Conservation (phyloP, 2,888 invertebrate species). For the Panopea generosa region DNA sequence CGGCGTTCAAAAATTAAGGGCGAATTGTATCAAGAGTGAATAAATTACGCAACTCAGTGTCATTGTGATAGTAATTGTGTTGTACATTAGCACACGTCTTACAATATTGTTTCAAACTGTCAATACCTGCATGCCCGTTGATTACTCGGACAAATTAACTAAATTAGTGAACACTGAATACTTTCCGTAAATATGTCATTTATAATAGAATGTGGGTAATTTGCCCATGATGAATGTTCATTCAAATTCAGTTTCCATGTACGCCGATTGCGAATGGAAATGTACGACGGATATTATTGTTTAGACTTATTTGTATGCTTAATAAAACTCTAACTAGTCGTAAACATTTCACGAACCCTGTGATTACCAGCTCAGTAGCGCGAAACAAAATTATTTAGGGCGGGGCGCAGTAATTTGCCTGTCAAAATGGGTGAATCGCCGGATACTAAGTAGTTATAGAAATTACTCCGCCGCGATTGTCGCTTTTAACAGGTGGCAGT, state of each 20-base stretch:
- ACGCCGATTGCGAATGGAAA: neutral
- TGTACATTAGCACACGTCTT: too few species aligned
- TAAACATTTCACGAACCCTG: slow-evolving; percentile 51
- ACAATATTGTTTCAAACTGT: neutral
- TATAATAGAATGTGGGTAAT: slow-evolving; percentile 1
- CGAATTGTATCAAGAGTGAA: too few species aligned
- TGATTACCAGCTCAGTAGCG: slow-evolving; percentile 54
- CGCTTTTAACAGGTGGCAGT: slow-evolving; percentile 33
- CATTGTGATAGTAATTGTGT: too few species aligned
- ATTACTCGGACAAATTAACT: slow-evolving; percentile 11
- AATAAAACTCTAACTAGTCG: slow-evolving; percentile 45
- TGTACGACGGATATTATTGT: slow-evolving; percentile 16
- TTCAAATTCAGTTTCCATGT: slow-evolving; percentile 34
- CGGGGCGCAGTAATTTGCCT: slow-evolving; percentile 63
- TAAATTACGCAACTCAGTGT: too few species aligned
- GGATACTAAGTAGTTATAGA: slow-evolving; percentile 45
- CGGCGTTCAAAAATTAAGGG: too few species aligned
- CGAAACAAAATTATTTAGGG: slow-evolving; percentile 59
- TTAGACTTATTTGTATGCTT: slow-evolving; percentile 42
- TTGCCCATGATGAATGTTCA: slow-evolving; percentile 1
- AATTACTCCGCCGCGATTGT: slow-evolving; percentile 17
- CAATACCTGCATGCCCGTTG: neutral
- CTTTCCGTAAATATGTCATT: neutral
- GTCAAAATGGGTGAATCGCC: slow-evolving; percentile 57
- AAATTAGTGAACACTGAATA: neutral